Evolutionary conservation across 2,888 invertebrate genomes (phyloP).

Genomic region (Acrobasis repandana): DNA sequence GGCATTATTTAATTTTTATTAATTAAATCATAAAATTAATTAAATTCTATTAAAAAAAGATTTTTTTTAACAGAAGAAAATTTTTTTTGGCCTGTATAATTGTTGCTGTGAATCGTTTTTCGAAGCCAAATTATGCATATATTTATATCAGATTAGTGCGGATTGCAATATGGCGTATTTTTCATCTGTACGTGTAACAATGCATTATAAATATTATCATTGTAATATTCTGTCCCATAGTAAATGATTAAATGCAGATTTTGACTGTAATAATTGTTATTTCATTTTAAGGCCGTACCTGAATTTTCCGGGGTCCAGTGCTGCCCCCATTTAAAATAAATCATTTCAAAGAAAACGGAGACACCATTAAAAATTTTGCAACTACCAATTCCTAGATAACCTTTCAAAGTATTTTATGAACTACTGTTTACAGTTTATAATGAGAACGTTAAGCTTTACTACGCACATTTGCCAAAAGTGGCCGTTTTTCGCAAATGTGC

Average conservation of each 20-base stretch:
- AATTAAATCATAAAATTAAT: not conserved
- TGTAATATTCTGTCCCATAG: constrained; percentile 39
- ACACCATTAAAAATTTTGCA: too few species aligned
- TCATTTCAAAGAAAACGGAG: too few species aligned
- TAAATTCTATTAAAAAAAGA: not conserved
- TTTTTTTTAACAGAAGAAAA: not conserved
- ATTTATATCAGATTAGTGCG: constrained; percentile 24
- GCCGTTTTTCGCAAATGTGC: too few species aligned
- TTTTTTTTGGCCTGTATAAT: constrained; percentile 21
- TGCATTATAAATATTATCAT: constrained; percentile 5
- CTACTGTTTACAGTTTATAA: too few species aligned
- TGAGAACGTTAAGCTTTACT: too few species aligned
- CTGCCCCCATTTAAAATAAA: too few species aligned
- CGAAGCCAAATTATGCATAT: constrained; percentile 42
- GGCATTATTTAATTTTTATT: not conserved
- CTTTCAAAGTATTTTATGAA: too few species aligned
- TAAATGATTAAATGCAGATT: constrained; percentile 30
- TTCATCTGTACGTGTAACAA: constrained; percentile 27
- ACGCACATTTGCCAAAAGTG: too few species aligned
- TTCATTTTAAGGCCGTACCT: too few species aligned
- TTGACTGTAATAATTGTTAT: constrained; percentile 20
- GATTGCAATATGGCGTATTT: constrained; percentile 24
- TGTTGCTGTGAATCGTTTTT: constrained; percentile 7
- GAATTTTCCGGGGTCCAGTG: too few species aligned
- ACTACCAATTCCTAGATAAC: too few species aligned